Evolutionary conservation across 1,140 invertebrate species (phyloP).

Genomic region (Octopus sinensis): DNA sequence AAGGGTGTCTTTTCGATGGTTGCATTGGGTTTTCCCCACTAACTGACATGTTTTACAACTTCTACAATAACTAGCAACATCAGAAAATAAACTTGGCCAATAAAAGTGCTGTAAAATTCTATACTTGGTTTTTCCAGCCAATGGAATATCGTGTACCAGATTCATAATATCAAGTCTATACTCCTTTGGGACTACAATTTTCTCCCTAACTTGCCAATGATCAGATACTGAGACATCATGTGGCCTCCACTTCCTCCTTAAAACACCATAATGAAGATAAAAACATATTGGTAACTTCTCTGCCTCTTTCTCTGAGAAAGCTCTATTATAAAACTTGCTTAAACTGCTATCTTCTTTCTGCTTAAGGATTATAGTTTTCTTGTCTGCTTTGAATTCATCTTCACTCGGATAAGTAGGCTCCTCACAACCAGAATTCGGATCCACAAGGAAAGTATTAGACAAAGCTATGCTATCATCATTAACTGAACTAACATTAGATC

Average conservation of each 20-base stretch:
- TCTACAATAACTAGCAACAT: conserved; percentile 19
- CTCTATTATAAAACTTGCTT: too few species aligned
- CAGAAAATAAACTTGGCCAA: conserved; percentile 24
- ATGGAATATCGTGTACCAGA: conserved; percentile 13
- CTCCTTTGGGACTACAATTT: conserved; percentile 18
- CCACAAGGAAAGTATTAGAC: too few species aligned
- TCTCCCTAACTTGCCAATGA: background rate
- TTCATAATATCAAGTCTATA: conserved; percentile 18
- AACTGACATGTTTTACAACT: conserved; percentile 30
- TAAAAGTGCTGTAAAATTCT: conserved; percentile 22
- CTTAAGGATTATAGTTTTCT: too few species aligned
- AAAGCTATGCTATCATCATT: too few species aligned
- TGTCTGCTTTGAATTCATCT: too few species aligned
- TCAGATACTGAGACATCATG: background rate
- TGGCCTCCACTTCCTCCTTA: background rate
- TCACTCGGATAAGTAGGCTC: too few species aligned
- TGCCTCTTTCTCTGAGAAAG: too few species aligned
- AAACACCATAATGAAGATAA: too few species aligned
- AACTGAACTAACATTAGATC: too few species aligned
- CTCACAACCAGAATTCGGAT: too few species aligned
- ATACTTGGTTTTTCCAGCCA: conserved; percentile 23
- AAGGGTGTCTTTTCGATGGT: conserved; percentile 21
- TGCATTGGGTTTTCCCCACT: conserved; percentile 24
- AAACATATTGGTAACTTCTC: too few species aligned
- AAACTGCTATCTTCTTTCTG: too few species aligned